phyloP scores from a whole-genome alignment of 2,113 vertebrate genomes.

The Periophthalmodon schlosseri region DNA sequence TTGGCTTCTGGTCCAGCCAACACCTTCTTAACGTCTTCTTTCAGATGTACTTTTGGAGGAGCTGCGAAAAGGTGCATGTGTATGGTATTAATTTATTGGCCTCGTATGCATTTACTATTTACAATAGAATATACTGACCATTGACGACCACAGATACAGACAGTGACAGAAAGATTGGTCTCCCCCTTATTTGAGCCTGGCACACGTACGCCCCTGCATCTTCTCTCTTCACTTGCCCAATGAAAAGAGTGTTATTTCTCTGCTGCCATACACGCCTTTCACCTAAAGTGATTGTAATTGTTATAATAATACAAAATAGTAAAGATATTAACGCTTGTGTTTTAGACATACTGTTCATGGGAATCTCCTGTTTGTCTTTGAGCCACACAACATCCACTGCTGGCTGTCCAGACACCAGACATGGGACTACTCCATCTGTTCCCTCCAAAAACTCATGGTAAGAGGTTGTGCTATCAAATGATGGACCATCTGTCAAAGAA shows the following conservation, averaged over 20 bases:
- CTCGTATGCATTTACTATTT: background rate
- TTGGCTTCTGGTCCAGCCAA: conserved; percentile 67
- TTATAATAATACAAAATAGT: background rate
- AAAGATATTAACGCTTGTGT: background rate
- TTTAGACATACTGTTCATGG: conserved; percentile 56
- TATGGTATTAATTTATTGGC: background rate
- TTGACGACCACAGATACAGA: conserved; percentile 72
- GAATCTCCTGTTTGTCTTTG: conserved; percentile 26
- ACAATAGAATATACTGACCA: conserved; percentile 46
- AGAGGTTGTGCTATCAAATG: conserved; percentile 48
- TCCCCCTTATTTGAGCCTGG: conserved; percentile 61
- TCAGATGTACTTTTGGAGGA: conserved; percentile 58
- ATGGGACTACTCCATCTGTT: conserved; percentile 55
- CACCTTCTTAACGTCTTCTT: conserved; percentile 50
- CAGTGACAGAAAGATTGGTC: background rate
- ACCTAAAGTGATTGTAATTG: conserved; percentile 5
- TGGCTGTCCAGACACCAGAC: conserved; percentile 67
- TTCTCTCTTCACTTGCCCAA: conserved; percentile 52
- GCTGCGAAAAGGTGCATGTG: conserved; percentile 42
- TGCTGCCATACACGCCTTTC: conserved; percentile 16
- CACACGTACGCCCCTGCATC: conserved; percentile 72
- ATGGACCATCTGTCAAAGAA: conserved; percentile 57
- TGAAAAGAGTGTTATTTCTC: conserved; percentile 50
- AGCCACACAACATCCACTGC: conserved; percentile 66
- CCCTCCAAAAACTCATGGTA: conserved; percentile 78